phyloP scores from a whole-genome alignment of 2,888 invertebrate genomes.

The Nemurella pictetii region DNA sequence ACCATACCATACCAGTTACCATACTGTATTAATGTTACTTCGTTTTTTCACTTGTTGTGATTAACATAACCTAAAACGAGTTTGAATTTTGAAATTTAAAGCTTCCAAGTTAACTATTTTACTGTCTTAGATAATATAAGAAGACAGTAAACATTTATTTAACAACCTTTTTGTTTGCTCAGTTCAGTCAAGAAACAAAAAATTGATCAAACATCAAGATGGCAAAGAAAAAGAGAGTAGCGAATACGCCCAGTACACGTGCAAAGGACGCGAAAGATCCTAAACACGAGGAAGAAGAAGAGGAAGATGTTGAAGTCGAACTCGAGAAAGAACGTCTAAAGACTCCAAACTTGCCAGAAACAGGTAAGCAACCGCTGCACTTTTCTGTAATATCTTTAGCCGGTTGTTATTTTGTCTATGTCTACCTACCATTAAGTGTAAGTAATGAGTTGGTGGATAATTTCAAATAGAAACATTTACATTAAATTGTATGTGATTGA shows the following conservation, averaged over 20 bases:
- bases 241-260: neutral
- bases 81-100: neutral
- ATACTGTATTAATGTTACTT: neutral
- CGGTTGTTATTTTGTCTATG: too few relatives aligned
- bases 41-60: neutral
- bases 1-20: too few relatives aligned
- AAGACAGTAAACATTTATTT: neutral
- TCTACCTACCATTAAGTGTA: too few relatives aligned
- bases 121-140: neutral
- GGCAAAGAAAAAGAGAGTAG: constrained; percentile 36
- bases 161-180: neutral
- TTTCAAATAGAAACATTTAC: too few relatives aligned
- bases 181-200: neutral
- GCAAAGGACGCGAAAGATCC: constrained; percentile 35
- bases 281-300: neutral
- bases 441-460: too few relatives aligned
- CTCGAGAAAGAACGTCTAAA: neutral
- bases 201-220: neutral
- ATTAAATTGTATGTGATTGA: too few relatives aligned
- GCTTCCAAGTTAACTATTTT: too few relatives aligned
- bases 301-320: neutral
- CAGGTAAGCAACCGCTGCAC: neutral
- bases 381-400: too few relatives aligned
- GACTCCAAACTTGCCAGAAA: neutral
- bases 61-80: neutral